Percentiles rank a stretch among this genome's conserved stretches.
These are phyloP conservation scores for Artemia sinica DNA, from an alignment of 2,888 invertebrate species.

Conservation along the genomic window DNA sequence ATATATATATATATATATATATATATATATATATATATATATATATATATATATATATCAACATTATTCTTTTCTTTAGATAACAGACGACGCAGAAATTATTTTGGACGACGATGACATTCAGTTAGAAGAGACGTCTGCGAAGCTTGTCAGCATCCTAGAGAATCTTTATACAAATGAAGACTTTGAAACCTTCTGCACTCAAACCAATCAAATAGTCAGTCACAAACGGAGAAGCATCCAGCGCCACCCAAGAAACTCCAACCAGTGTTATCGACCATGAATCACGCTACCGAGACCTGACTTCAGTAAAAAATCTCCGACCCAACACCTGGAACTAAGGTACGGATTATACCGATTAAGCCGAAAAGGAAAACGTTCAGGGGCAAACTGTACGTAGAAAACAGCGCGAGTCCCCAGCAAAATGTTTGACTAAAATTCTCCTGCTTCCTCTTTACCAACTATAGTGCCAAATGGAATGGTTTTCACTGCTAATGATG, in stretches of 20 bases:
- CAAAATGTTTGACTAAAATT: background rate
- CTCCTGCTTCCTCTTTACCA: conserved; percentile 1
- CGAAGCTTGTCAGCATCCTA: background rate
- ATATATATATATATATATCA: background rate
- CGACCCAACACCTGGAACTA: conserved; percentile 6
- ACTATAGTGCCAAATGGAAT: background rate
- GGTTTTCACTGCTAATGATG: background rate
- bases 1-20: no score
- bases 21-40: no score
- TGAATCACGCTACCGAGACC: conserved; percentile 6
- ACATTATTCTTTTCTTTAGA: background rate
- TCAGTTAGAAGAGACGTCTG: background rate
- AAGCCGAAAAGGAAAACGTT: conserved; percentile 10
- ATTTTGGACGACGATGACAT: conserved; percentile 7
- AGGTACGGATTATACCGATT: background rate
- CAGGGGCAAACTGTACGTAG: background rate
- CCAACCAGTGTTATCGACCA: background rate
- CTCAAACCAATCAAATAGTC: conserved; percentile 4
- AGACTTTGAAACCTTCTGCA: background rate
- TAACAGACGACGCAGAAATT: background rate
- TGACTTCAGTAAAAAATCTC: background rate
- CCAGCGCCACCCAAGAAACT: conserved; percentile 1
- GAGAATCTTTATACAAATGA: background rate
- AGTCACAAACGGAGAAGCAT: background rate
- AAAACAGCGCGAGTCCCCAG: background rate